Base-by-base conservation (phyloP, 2,113 vertebrate species). In the Brachyhypopomus occidentalis region DNA sequence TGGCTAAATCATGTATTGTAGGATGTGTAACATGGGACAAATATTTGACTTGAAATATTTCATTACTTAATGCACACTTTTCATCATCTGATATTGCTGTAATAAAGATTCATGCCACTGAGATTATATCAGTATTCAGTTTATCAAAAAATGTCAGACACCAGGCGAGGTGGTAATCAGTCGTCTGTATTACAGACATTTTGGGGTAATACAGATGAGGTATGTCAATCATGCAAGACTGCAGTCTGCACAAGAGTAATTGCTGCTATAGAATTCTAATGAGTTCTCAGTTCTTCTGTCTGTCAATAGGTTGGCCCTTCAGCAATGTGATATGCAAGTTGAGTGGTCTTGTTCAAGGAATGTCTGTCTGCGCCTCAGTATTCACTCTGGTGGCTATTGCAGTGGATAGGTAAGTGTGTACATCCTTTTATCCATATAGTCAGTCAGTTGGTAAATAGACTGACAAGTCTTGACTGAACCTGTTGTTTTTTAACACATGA, bases 361-460 rank as follows among this genome's bases (percentile, higher is more conserved):
- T 91, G 91, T 95, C 95, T 0, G 94, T 96, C 63, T 94, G 92
- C 0, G 93, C 95, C 11, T 96, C 94, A 0, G 92, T 95, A 3
- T 95, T 96, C 90, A 96, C 94, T 0, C 88, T 95, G 79, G 95
- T 95, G 75, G 94, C 94, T 80, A 96, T 96, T 0, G 94, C 95
- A 0, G 89, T 96, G 69, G 94, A 95, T 87, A 95, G 95, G 94
- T 95, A 70, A 64, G 84, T 78, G 27, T 52, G 16, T 30, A 52
- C 30, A 1, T 45, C 14, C 52, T 22, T n/a, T 41, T 62, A 19
- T 16, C 36, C 30, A 2, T 64, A 27, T 41, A 23, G 36, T 69
- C 8, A 36, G n/a, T 59, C 22, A 20, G 3, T 7, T 2, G 9
- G 20, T 16, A 25, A 30, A 30, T 34, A 1, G 7, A 67, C 20